phyloP scores from a whole-genome alignment of 2,888 invertebrate genomes.

The Eupithecia centaureata region DNA sequence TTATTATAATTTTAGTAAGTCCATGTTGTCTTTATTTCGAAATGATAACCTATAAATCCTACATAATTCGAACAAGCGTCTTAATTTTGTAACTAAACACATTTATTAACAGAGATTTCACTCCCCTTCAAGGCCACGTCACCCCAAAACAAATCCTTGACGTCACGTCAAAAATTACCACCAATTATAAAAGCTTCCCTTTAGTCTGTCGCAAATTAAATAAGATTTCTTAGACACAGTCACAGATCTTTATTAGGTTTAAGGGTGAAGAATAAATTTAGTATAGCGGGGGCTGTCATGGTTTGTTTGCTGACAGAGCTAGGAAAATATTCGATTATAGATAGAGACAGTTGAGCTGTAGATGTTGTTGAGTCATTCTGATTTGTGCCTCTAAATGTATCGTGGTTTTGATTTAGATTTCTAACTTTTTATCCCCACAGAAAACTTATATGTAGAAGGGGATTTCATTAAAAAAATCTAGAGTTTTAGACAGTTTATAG shows the following conservation, averaged over 20 bases:
- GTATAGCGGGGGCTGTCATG: slow-evolving; percentile 39
- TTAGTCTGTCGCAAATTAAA: slow-evolving; percentile 48
- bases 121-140: slow-evolving; percentile 44
- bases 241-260: slow-evolving; percentile 53
- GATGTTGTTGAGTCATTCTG: slow-evolving; percentile 1
- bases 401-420: background rate
- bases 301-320: slow-evolving; percentile 31
- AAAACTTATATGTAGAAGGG: too few species aligned
- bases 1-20: too few species aligned
- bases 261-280: slow-evolving; percentile 45
- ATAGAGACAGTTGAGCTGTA: background rate
- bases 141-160: slow-evolving; percentile 36
- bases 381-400: background rate
- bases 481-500: background rate
- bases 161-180: slow-evolving; percentile 41
- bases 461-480: too few species aligned
- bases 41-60: background rate
- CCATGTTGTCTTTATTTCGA: background rate
- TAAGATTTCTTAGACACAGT: slow-evolving; percentile 45
- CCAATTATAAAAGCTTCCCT: slow-evolving; percentile 45
- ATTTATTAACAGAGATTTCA: background rate
- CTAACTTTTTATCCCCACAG: too few species aligned
- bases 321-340: slow-evolving; percentile 15
- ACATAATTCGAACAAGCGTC: background rate
- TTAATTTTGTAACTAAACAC: slow-evolving; percentile 4